A percentile compares a stretch with the other conserved stretches of the same genome.
These are phyloP conservation scores for Drosophila recens DNA, from an alignment of 2,888 invertebrate genomes.

Conservation along the genomic window DNA sequence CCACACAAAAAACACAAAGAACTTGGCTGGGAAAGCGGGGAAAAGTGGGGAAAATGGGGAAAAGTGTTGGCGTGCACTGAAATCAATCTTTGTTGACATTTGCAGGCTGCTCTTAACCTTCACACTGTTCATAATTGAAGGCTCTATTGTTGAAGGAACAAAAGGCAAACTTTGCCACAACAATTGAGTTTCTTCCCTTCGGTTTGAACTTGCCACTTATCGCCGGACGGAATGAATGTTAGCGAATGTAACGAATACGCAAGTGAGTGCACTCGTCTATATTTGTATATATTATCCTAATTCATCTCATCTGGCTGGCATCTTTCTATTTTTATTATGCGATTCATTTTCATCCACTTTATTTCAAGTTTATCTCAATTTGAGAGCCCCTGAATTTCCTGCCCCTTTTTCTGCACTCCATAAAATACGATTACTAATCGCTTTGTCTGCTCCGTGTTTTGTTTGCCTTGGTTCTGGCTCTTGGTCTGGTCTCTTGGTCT, in stretches of 20 bases:
- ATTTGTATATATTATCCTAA: slow-evolving; percentile 55
- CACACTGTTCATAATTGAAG: slow-evolving; percentile 42
- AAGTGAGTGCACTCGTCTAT: slow-evolving; percentile 3
- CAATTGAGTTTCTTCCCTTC: slow-evolving; percentile 23
- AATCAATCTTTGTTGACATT: slow-evolving; percentile 59
- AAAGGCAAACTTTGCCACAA: slow-evolving; percentile 29
- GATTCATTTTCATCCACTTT: slow-evolving; percentile 74
- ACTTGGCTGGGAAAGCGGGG: too few relatives aligned
- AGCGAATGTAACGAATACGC: slow-evolving; percentile 6
- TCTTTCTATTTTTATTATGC: slow-evolving; percentile 65
- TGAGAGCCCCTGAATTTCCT: slow-evolving; percentile 17
- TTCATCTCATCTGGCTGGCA: slow-evolving; percentile 59
- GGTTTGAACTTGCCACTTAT: slow-evolving; percentile 7
- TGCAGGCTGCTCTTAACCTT: slow-evolving; percentile 49
- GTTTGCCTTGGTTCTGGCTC: slow-evolving; percentile 25
- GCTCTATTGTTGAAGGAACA: slow-evolving; percentile 41
- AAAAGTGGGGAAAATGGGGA: neutral
- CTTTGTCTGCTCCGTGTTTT: slow-evolving; percentile 61
- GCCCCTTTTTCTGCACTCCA: slow-evolving; percentile 42
- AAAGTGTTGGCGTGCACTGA: slow-evolving; percentile 40
- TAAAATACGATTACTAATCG: slow-evolving; percentile 73
- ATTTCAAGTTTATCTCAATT: slow-evolving; percentile 77
- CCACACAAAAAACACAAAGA: neutral
- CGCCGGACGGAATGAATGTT: neutral
- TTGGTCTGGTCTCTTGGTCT: slow-evolving; percentile 2